A percentile compares a stretch with the other conserved stretches of the same genome.
Conservation (phyloP, 2,113 vertebrate species). For the Eclectus roratus region DNA sequence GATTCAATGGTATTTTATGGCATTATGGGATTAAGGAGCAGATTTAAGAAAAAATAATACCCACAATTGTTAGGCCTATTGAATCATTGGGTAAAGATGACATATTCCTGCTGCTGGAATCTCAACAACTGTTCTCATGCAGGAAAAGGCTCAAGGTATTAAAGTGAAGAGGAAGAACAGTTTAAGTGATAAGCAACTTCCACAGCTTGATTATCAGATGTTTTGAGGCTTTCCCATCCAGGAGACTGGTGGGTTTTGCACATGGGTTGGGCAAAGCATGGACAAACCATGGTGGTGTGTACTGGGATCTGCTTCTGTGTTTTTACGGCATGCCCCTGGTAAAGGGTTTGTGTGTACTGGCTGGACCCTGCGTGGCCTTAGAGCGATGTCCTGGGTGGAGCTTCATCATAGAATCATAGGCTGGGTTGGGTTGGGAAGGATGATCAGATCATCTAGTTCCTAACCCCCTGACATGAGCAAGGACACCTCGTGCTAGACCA, state of each 20-base stretch:
- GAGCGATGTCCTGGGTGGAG: not conserved
- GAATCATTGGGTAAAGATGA: constrained; percentile 24
- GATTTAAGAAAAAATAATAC: constrained; percentile 58
- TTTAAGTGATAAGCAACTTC: not conserved
- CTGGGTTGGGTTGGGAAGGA: not conserved
- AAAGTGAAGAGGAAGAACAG: not conserved
- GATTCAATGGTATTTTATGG: constrained; percentile 39
- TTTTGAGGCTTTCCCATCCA: not conserved
- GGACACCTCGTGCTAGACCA: not conserved
- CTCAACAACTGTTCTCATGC: not conserved
- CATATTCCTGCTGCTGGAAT: constrained; percentile 17
- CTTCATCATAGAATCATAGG: not conserved
- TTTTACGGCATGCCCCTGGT: accelerated
- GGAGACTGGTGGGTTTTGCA: not conserved
- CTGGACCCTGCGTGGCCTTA: not conserved
- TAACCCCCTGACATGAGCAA: not conserved
- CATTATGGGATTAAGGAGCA: constrained; percentile 58
- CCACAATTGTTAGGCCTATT: constrained; percentile 6
- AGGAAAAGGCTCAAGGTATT: not conserved
- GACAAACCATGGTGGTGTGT: accelerated
- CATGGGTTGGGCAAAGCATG: not conserved
- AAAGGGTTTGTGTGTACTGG: not conserved
- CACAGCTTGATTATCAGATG: not conserved
- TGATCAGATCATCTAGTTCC: not conserved
- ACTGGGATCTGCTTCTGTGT: not conserved